Evolutionary conservation across 2,797 vertebrate species (phyloP), one percentile per base, ranked within the genome.

Genomic region (Cyprinella venusta): DNA sequence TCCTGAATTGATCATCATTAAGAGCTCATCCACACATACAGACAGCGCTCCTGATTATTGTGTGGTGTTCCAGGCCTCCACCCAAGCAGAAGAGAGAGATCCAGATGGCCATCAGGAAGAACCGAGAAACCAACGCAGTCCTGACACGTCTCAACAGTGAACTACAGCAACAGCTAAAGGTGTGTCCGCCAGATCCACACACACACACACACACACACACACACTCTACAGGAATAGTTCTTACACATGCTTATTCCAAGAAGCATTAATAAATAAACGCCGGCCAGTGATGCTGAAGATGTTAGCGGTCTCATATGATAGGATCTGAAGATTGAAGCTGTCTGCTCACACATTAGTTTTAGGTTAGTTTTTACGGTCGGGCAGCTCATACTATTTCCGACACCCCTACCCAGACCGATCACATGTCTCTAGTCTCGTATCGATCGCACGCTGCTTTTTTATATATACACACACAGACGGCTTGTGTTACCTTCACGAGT

Each of bases 81-180:
- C 96, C 95, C 91, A 96, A 93, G 82, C 96, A 97, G 95, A 98
- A 97, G 94, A 96, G 94, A 89, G 96, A 96, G 88, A 97, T 98
- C 93, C 97, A 99, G 89, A 96, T 94, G 4, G 96, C 96, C 26
- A 97, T 99, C 89, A 95, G 97, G 10, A 98, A 98, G 92, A 98
- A 98, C 93, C 97, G 96, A 92, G 98, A 99, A 90, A 94, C 95
- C 85, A 98, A 99, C 54, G 97, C 96, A 0, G 97, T 98, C 81
- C 91, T 99, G n/a, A 94, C 95, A 78, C 96, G 97, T 78, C 92
- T 99, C 88, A 99, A 99, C 89, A 97, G 97, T 67, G 98, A 99
- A 88, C 97, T 99, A 48, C 98, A 99, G 54, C 97, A 99, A 91
- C 97, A 99, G 86, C 94, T 99, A 63, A 98, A 99, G 97, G 98